Evolutionary conservation across 2,797 vertebrate species (phyloP).

Genomic region (Neosalanx taihuensis): DNA sequence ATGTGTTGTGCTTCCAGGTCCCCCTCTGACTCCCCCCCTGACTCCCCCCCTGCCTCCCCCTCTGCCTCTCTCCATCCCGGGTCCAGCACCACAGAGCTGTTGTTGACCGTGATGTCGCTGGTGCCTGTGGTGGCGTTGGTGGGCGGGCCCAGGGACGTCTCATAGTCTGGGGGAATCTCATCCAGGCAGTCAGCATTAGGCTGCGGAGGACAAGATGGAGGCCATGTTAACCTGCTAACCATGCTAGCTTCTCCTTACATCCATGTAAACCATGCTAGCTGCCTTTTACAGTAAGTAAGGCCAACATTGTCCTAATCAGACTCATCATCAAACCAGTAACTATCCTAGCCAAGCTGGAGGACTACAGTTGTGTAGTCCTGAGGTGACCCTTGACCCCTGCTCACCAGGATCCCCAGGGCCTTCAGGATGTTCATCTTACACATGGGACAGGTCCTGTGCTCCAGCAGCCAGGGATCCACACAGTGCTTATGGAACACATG

Average conservation of each 20-base stretch:
- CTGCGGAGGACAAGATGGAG: constrained; percentile 59
- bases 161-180: constrained; percentile 87
- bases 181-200: constrained; percentile 88
- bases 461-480: constrained; percentile 96
- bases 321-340: not conserved
- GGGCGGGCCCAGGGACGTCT: constrained; percentile 80
- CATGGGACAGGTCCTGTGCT: constrained; percentile 98
- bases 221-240: not conserved
- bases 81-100: constrained; percentile 88
- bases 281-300: too few relatives aligned
- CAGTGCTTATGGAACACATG: constrained; percentile 99
- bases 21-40: constrained; percentile 45
- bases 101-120: constrained; percentile 86
- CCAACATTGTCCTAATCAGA: not conserved
- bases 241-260: not conserved
- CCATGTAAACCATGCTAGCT: not conserved
- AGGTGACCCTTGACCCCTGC: constrained; percentile 26
- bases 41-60: constrained; percentile 68
- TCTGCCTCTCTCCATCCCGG: constrained; percentile 58
- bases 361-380: too few relatives aligned
- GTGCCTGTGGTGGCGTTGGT: constrained; percentile 87
- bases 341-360: too few relatives aligned
- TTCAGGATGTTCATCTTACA: constrained; percentile 99
- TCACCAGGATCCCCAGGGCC: constrained; percentile 94
- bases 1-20: constrained; percentile 75